Evolutionary conservation across 2,113 vertebrate genomes (phyloP).

Genomic region (Tachysurus vachellii): DNA sequence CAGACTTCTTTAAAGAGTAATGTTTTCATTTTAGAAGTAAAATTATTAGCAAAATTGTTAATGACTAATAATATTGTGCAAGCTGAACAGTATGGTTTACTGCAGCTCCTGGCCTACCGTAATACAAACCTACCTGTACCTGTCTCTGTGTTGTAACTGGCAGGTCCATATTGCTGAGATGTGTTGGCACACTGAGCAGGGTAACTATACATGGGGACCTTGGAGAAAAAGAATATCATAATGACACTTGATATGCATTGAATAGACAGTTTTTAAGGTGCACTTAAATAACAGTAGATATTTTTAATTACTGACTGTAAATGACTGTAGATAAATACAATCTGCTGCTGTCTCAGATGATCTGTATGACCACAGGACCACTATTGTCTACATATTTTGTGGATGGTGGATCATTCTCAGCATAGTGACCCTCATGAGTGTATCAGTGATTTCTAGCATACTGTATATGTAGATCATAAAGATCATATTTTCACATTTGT

Average conservation of each 20-base stretch:
- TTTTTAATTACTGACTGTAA: neutral
- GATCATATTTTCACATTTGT: neutral
- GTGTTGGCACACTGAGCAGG: slow-evolving; percentile 92
- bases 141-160: slow-evolving; percentile 77
- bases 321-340: neutral
- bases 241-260: neutral
- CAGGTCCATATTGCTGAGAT: slow-evolving; percentile 70
- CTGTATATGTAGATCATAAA: neutral
- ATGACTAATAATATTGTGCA: neutral
- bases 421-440: neutral
- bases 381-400: neutral
- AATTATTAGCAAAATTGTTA: neutral
- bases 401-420: neutral
- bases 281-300: neutral
- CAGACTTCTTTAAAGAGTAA: neutral
- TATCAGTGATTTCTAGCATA: neutral
- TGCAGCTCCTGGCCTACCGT: slow-evolving; percentile 85
- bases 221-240: slow-evolving; percentile 39
- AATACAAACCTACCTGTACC: slow-evolving; percentile 39
- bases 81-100: slow-evolving; percentile 59
- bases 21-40: neutral
- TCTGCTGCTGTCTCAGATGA: neutral
- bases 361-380: neutral
- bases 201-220: slow-evolving; percentile 90
- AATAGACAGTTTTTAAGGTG: too few relatives aligned